Evolutionary conservation across 2,113 vertebrate species (phyloP).

Genomic region (Connochaetes taurinus): DNA sequence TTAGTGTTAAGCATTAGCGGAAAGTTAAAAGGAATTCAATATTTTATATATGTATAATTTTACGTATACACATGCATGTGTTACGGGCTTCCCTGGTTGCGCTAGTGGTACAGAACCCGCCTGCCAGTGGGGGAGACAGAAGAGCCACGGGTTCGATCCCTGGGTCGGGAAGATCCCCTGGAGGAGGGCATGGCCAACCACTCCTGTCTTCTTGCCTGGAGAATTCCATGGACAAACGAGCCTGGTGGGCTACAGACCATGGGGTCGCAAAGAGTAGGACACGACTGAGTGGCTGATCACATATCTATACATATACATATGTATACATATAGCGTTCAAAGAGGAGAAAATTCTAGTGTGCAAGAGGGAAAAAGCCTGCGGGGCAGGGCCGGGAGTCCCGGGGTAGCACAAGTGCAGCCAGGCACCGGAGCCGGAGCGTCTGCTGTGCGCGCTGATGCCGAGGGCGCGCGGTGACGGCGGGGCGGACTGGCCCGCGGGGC

Average conservation of each 20-base stretch:
- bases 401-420: neutral
- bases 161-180: neutral
- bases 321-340: neutral
- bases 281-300: neutral
- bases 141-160: neutral
- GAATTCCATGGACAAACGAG: neutral
- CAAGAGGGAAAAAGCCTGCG: rapidly evolving
- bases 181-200: neutral
- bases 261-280: neutral
- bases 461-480: neutral
- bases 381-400: rapidly evolving
- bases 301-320: neutral
- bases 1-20: no score
- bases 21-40: neutral
- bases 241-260: neutral
- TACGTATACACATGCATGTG: neutral
- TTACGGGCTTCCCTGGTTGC: neutral
- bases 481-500: neutral
- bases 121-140: neutral
- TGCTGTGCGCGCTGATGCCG: neutral
- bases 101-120: neutral
- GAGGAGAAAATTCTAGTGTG: neutral
- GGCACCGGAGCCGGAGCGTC: neutral
- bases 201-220: neutral
- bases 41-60: neutral